phyloP scores from a whole-genome alignment of 2,113 vertebrate genomes.

The Nyctibius bracteatus region DNA sequence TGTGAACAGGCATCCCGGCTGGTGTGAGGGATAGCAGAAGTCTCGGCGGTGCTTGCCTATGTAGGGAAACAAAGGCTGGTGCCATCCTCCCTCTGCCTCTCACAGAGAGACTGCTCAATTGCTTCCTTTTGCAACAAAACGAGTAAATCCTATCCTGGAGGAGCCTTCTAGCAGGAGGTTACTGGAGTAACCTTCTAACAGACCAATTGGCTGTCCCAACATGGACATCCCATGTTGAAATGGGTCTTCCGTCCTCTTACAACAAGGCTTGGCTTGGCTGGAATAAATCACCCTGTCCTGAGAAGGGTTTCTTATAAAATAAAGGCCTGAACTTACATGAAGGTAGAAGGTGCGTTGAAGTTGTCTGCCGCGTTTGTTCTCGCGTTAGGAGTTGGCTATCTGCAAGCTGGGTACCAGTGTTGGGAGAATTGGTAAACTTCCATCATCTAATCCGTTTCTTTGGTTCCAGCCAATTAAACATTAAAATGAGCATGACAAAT shows the following conservation, averaged over 20 bases:
- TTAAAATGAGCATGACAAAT: constrained; percentile 38
- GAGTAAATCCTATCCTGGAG: not conserved
- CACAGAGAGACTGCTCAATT: not conserved
- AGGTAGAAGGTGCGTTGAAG: not conserved
- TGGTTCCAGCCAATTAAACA: constrained; percentile 28
- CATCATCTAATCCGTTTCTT: not conserved
- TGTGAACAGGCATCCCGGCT: not conserved
- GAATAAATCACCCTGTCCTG: not conserved
- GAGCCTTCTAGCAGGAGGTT: not conserved
- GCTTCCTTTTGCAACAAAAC: not conserved
- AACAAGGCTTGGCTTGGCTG: not conserved
- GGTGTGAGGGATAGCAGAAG: not conserved
- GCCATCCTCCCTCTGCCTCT: not conserved
- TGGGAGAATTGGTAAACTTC: not conserved
- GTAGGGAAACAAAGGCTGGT: not conserved
- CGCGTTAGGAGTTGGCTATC: not conserved
- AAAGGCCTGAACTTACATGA: not conserved
- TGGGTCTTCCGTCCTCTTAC: not conserved
- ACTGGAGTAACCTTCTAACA: not conserved
- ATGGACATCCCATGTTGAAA: not conserved
- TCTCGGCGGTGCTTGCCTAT: not conserved
- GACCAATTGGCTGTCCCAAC: not conserved
- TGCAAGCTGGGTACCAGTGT: not conserved
- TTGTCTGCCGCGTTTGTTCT: not conserved
- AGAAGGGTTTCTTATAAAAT: not conserved